Evolutionary conservation across 23 tunicate species (phyloP).

Genomic region (Styela clava): DNA sequence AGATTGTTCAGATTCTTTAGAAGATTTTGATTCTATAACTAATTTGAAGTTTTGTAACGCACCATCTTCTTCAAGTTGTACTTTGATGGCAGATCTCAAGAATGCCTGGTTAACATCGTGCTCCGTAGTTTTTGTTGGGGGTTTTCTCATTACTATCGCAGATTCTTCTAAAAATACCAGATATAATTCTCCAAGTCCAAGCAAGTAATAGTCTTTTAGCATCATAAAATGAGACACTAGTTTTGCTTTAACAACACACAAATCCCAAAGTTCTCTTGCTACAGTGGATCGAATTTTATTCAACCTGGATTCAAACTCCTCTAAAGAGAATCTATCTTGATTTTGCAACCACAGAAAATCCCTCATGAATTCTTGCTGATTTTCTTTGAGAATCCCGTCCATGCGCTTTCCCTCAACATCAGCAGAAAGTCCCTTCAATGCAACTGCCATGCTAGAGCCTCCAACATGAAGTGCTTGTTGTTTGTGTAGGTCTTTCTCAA

Average conservation of each 20-base stretch:
- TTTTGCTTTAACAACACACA: constrained; percentile 84
- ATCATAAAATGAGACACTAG: constrained; percentile 57
- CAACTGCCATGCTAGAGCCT: not conserved
- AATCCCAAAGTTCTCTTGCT: constrained; percentile 73
- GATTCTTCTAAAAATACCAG: constrained; percentile 81
- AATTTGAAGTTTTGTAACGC: constrained; percentile 58
- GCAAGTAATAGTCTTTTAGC: constrained; percentile 77
- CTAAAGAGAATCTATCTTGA: constrained; percentile 53
- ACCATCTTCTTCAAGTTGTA: constrained; percentile 69
- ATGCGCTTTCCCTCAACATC: constrained; percentile 8
- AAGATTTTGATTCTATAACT: constrained; percentile 14
- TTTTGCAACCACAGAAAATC: constrained; percentile 48
- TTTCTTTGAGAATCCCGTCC: constrained; percentile 56
- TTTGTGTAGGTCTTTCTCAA: constrained; percentile 52
- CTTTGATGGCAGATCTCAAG: constrained; percentile 70
- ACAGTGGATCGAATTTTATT: constrained; percentile 77
- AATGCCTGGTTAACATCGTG: constrained; percentile 90
- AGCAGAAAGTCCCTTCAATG: not conserved
- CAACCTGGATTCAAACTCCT: constrained; percentile 65
- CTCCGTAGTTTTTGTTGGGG: constrained; percentile 67
- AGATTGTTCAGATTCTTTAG: not conserved
- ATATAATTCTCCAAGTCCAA: constrained; percentile 88
- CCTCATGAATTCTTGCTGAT: constrained; percentile 45
- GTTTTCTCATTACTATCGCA: constrained; percentile 47
- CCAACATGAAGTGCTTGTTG: constrained; percentile 1